Evolutionary conservation across 2,888 invertebrate genomes (phyloP), one percentile per base, ranked within the genome.

Genomic region (Camponotus fellah): DNA sequence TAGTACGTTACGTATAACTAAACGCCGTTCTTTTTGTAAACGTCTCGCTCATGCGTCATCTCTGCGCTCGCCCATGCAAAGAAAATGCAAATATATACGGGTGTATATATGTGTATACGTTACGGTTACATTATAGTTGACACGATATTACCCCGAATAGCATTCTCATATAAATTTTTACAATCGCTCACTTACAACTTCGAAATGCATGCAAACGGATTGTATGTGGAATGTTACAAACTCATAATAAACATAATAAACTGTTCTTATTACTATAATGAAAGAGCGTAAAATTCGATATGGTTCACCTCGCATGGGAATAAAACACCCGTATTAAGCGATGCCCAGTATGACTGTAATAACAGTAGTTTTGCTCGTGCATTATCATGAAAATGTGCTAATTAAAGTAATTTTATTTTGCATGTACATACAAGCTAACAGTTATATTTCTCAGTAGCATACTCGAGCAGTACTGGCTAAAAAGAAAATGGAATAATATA

Each of bases 91-190:
- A 81, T 64, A 64, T 62, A 46, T 26, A 32, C 34, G 10, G 49
- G 8, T n/a, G 6, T n/a, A 49, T 49, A 8, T 49, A 8, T 53
- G 17, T 32, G 60, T 17, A 8, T 34, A 10, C 2, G 40, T 34
- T 21, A 32, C 60, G 40, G 53, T 64, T 62, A 76, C 26, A 21
- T 75, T 76, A 53, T 14, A 40, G n/a, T 62, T n/a, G 26, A 43
- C 37, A 60, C 14, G 74, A 32, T 43, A 26, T 46, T 77, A 46
- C 12, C 8, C 46, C 72, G 17, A 71, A 71, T 32, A 64, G 56
- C 66, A 58, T 53, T 66, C 49, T n/a, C 17, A 21, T 53, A 32
- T 56, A 62, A 53, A 71, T 71, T 84, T 84, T 84, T 76, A 84
- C 56, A 74, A 69, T 75, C 56, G 21, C 14, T 49, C 34, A 40